Evolutionary conservation across 23 tunicate genomes (phyloP).

Genomic region (Phallusia fumigata): DNA sequence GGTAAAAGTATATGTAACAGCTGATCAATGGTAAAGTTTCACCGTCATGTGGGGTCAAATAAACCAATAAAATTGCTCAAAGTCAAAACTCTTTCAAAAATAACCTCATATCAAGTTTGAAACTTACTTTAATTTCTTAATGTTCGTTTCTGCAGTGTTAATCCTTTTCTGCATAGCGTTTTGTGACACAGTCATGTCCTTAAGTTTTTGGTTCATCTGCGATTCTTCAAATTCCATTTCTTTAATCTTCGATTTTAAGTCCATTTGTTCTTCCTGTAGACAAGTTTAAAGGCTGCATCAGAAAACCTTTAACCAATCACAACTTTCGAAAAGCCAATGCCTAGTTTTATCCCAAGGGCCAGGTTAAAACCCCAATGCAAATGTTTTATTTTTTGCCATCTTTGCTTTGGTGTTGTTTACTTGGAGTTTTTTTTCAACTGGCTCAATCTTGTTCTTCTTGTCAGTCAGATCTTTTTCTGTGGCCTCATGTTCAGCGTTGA

Average conservation of each 20-base stretch:
- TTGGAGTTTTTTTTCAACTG: conserved; percentile 47
- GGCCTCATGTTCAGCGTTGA: conserved; percentile 42
- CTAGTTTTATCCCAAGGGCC: too few relatives aligned
- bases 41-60: too few relatives aligned
- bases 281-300: background rate
- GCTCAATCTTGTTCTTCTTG: conserved; percentile 34
- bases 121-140: conserved; percentile 44
- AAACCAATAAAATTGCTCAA: too few relatives aligned
- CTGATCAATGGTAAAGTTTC: too few relatives aligned
- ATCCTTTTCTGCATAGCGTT: conserved; percentile 75
- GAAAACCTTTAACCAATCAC: too few relatives aligned
- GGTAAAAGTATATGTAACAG: too few relatives aligned
- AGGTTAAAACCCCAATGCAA: too few relatives aligned
- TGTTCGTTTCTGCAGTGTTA: conserved; percentile 50
- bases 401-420: background rate
- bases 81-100: too few relatives aligned
- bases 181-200: conserved; percentile 68
- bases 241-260: conserved; percentile 37
- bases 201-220: conserved; percentile 71
- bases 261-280: conserved; percentile 65
- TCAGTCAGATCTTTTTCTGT: conserved; percentile 21
- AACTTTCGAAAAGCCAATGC: too few relatives aligned
- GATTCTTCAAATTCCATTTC: conserved; percentile 77
- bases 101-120: too few relatives aligned
- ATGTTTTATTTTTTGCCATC: too few relatives aligned